Percentiles rank a stretch among this genome's conserved stretches.
phyloP scores from a whole-genome alignment of 2,888 invertebrate species.

The Myopa testacea region DNA sequence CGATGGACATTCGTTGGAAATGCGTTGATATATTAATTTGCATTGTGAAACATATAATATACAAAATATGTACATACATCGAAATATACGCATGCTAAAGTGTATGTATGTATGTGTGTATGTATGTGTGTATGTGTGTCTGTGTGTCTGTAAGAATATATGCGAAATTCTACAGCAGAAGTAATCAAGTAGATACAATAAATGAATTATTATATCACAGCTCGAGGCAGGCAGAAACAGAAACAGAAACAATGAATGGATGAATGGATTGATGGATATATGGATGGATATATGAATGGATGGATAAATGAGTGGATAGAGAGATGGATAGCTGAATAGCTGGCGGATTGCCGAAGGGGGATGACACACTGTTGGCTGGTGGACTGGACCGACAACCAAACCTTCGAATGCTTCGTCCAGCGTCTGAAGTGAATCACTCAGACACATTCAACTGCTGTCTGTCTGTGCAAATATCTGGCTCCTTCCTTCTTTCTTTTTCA shows the following conservation, averaged over 20 bases:
- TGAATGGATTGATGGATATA: not conserved
- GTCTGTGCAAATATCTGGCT: not conserved
- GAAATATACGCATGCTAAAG: not conserved
- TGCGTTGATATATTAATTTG: not conserved
- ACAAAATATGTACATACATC: not conserved
- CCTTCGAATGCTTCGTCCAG: not conserved
- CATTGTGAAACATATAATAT: too few relatives aligned
- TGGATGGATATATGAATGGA: not conserved
- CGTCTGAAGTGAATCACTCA: conserved; percentile 26
- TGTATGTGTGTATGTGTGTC: not conserved
- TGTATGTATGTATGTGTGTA: not conserved
- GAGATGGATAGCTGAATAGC: not conserved
- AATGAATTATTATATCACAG: not conserved
- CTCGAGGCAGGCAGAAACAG: not conserved
- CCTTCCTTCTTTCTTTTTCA: not conserved
- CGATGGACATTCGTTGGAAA: not conserved
- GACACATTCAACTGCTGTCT: not conserved
- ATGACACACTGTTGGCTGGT: too few relatives aligned
- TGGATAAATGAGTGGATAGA: not conserved
- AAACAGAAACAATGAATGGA: not conserved
- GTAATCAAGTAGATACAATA: not conserved
- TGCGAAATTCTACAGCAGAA: not conserved
- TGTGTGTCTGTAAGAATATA: not conserved
- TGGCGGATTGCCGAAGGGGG: too few relatives aligned
- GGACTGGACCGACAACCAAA: not conserved